Evolutionary conservation across 1,140 invertebrate genomes (phyloP).

Genomic region (Cherax quadricarinatus): DNA sequence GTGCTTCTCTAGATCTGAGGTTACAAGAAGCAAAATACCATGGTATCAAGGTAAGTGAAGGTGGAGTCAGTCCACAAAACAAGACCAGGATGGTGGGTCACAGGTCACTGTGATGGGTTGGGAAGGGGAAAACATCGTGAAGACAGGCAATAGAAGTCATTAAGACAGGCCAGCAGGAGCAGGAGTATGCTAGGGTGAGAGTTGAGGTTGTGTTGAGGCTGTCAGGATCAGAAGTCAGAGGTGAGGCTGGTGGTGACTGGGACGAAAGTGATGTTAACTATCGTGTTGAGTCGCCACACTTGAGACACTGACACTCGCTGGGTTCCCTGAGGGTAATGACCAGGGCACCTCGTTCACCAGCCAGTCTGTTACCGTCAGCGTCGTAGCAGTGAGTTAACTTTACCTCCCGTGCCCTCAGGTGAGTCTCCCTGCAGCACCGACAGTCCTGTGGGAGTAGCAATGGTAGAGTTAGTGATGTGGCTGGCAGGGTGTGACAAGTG

Average conservation of each 20-base stretch:
- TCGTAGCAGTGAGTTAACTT: slow-evolving; percentile 90
- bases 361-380: slow-evolving; percentile 87
- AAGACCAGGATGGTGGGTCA: too few relatives aligned
- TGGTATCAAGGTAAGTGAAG: too few relatives aligned
- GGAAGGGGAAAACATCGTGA: too few relatives aligned
- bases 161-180: too few relatives aligned
- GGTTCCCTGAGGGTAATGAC: slow-evolving; percentile 90
- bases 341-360: slow-evolving; percentile 82
- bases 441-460: slow-evolving; percentile 84
- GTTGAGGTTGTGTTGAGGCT: too few relatives aligned
- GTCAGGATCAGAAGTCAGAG: too few relatives aligned
- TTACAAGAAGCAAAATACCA: too few relatives aligned
- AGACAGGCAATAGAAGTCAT: too few relatives aligned
- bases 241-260: neutral
- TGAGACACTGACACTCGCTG: slow-evolving; percentile 91
- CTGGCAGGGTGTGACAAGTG: neutral
- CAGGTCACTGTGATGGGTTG: too few relatives aligned
- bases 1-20: too few relatives aligned
- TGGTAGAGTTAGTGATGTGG: neutral
- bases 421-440: slow-evolving; percentile 92
- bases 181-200: too few relatives aligned
- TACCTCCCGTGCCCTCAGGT: slow-evolving; percentile 87
- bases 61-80: too few relatives aligned
- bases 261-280: neutral
- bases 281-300: slow-evolving; percentile 82